Conservation (phyloP, 2,888 invertebrate genomes). For the Dascillus cervinus region DNA sequence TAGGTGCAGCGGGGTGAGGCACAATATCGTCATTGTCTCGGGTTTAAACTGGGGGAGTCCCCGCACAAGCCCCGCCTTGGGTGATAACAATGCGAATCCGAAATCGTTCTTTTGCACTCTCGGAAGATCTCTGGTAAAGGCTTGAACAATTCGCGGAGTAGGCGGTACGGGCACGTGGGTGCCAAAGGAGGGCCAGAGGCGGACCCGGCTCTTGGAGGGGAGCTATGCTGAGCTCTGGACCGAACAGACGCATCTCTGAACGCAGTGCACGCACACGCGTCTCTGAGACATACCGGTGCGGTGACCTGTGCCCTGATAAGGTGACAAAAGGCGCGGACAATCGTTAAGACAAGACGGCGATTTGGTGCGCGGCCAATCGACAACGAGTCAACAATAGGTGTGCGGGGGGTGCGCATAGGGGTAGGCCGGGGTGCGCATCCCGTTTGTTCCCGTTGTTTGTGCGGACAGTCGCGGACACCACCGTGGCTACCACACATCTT, state of each 20-base stretch:
- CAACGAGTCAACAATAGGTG: conserved; percentile 35
- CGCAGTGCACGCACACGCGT: conserved; percentile 39
- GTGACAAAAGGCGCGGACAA: conserved; percentile 9
- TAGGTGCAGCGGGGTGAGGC: conserved; percentile 8
- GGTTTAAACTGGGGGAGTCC: conserved; percentile 30
- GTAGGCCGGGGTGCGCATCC: conserved; percentile 26
- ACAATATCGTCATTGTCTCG: conserved; percentile 31
- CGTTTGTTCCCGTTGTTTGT: conserved; percentile 30
- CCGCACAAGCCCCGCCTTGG: conserved; percentile 25
- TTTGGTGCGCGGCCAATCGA: conserved; percentile 27
- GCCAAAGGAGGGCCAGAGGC: conserved; percentile 34
- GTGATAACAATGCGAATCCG: conserved; percentile 41
- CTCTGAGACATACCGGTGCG: conserved; percentile 19
- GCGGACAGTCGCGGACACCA: conserved; percentile 36
- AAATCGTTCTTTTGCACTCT: conserved; percentile 34
- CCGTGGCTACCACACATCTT: conserved; percentile 42
- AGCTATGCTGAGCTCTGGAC: conserved; percentile 29
- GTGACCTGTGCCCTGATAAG: conserved; percentile 9
- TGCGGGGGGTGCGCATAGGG: conserved; percentile 26
- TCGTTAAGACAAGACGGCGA: conserved; percentile 16
- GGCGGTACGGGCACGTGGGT: conserved; percentile 40
- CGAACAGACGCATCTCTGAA: conserved; percentile 41
- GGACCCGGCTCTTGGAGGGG: conserved; percentile 30
- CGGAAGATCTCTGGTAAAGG: conserved; percentile 25
- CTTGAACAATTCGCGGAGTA: conserved; percentile 37